Evolutionary conservation across 1,140 invertebrate species (phyloP).

Genomic region (Eulimnadia texana): DNA sequence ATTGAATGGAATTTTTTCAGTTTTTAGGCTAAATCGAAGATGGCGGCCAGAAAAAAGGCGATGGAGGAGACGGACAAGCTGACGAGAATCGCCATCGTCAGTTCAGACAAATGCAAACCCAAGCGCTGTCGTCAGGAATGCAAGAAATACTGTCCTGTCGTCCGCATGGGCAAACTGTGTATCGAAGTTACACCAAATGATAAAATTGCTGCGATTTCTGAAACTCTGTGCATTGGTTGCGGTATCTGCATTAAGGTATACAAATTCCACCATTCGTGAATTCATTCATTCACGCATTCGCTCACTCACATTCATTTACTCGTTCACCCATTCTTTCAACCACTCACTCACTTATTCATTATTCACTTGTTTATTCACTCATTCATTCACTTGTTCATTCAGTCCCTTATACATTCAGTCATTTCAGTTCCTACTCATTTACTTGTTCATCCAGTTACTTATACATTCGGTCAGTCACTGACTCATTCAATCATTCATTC

Average conservation of each 20-base stretch:
- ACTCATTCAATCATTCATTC: too few relatives aligned
- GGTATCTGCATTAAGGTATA: slow-evolving; percentile 82
- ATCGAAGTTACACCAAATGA: slow-evolving; percentile 96
- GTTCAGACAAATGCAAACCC: slow-evolving; percentile 95
- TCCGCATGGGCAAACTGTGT: slow-evolving; percentile 96
- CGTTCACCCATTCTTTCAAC: too few relatives aligned
- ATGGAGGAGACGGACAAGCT: slow-evolving; percentile 76
- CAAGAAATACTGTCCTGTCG: slow-evolving; percentile 96
- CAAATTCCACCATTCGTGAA: slow-evolving; percentile 4
- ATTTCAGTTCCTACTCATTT: too few relatives aligned
- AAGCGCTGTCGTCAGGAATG: slow-evolving; percentile 98
- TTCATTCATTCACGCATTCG: too few relatives aligned
- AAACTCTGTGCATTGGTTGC: slow-evolving; percentile 98
- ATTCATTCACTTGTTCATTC: too few relatives aligned
- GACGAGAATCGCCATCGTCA: slow-evolving; percentile 96
- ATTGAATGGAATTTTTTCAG: background rate
- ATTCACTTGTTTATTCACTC: too few relatives aligned
- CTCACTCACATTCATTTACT: too few relatives aligned
- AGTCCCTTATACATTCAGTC: too few relatives aligned
- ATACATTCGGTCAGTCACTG: too few relatives aligned
- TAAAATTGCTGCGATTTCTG: slow-evolving; percentile 94
- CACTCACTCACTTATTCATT: too few relatives aligned
- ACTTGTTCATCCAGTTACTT: too few relatives aligned
- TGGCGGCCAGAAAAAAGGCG: slow-evolving; percentile 24
- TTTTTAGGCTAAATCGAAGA: background rate